phyloP scores from a whole-genome alignment of 2,888 invertebrate species.

The Myopa tessellatipennis region DNA sequence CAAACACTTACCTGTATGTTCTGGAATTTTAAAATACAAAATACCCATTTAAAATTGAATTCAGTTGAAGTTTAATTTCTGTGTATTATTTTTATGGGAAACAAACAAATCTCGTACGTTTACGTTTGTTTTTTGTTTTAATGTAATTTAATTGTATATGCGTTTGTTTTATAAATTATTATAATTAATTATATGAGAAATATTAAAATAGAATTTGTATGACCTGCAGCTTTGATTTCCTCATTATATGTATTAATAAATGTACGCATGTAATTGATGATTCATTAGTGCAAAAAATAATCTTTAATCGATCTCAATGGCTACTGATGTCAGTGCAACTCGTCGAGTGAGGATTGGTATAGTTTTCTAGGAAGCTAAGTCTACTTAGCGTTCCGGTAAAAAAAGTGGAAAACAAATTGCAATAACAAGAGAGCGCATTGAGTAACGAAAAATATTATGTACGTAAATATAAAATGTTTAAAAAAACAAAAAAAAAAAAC shows the following conservation, averaged over 20 bases:
- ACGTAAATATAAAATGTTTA: too few relatives aligned
- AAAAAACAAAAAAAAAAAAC: too few relatives aligned
- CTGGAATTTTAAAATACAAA: background rate
- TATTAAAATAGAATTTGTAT: conserved; percentile 22
- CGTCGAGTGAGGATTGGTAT: background rate
- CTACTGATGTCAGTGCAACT: conserved; percentile 13
- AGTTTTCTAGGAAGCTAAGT: conserved; percentile 4
- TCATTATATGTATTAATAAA: background rate
- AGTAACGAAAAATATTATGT: background rate
- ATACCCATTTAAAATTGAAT: background rate
- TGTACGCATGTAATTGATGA: background rate
- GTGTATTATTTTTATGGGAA: conserved; percentile 27
- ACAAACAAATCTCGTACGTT: conserved; percentile 14
- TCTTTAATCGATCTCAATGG: conserved; percentile 13
- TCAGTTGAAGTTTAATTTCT: background rate
- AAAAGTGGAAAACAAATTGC: background rate
- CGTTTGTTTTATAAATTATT: conserved; percentile 34
- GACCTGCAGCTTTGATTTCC: conserved; percentile 15
- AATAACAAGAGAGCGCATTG: background rate
- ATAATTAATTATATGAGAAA: conserved; percentile 24
- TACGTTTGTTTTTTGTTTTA: conserved; percentile 22
- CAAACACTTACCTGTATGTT: too few relatives aligned
- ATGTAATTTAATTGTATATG: conserved; percentile 22
- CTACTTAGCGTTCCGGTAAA: conserved; percentile 1
- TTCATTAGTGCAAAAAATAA: conserved; percentile 3